Conservation (phyloP, 2,888 invertebrate species). For the Drosophila pegasa region DNA sequence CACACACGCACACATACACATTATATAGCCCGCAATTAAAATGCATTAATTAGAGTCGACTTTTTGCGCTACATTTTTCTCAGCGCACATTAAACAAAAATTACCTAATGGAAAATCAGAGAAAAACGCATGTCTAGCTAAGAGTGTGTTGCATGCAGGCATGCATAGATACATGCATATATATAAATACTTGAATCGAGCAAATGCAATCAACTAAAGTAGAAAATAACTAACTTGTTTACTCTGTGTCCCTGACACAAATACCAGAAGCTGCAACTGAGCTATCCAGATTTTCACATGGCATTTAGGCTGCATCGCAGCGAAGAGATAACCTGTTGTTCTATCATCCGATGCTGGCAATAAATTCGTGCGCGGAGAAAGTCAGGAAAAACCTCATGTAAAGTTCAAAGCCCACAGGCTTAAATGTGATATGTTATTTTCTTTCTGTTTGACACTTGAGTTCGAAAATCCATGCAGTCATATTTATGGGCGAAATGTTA, state of each 20-base stretch:
- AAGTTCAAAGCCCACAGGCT: constrained; percentile 58
- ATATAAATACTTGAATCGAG: constrained; percentile 25
- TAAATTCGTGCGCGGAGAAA: constrained; percentile 43
- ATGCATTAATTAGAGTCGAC: constrained; percentile 73
- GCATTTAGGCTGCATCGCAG: constrained; percentile 19
- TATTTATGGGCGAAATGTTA: constrained; percentile 72
- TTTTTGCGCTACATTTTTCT: constrained; percentile 71
- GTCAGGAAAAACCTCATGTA: constrained; percentile 40
- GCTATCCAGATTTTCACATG: constrained; percentile 58
- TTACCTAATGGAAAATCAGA: constrained; percentile 62
- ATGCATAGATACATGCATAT: not conserved
- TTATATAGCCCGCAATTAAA: constrained; percentile 62
- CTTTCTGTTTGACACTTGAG: constrained; percentile 41
- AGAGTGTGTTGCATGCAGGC: constrained; percentile 4
- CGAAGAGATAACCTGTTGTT: constrained; percentile 38
- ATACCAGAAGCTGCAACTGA: constrained; percentile 41
- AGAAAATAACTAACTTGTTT: constrained; percentile 34
- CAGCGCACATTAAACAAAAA: constrained; percentile 40
- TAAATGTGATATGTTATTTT: constrained; percentile 22
- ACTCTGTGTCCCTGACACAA: constrained; percentile 72
- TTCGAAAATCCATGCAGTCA: constrained; percentile 54
- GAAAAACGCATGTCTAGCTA: constrained; percentile 33
- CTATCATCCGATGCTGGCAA: constrained; percentile 29
- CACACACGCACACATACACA: constrained; percentile 19
- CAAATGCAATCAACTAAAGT: constrained; percentile 51